These are phyloP conservation scores for Pholis gunnellus DNA, from an alignment of 2,113 vertebrate genomes.

Conservation along the genomic window DNA sequence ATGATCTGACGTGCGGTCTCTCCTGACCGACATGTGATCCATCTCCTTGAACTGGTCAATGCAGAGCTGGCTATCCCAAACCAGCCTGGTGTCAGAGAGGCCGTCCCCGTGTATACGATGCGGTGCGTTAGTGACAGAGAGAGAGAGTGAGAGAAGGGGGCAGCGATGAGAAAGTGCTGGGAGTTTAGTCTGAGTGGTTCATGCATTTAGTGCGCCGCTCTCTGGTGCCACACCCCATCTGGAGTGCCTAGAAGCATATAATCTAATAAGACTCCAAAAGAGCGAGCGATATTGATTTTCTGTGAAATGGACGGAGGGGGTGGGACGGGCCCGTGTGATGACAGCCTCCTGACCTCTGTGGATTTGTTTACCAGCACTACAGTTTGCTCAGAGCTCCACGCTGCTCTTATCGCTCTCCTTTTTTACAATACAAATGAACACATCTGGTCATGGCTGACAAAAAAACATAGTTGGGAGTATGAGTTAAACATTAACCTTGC, in stretches of 20 bases:
- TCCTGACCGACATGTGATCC: conserved; percentile 63
- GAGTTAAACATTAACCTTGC: not conserved
- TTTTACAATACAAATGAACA: not conserved
- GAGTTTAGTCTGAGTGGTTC: conserved; percentile 64
- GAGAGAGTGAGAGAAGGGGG: not conserved
- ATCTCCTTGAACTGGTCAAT: conserved; percentile 62
- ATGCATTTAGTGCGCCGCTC: conserved; percentile 67
- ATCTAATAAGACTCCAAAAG: conserved; percentile 78
- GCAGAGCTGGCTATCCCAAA: conserved; percentile 41
- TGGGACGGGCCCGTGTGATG: conserved; percentile 47
- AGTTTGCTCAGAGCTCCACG: conserved; percentile 22
- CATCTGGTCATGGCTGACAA: not conserved
- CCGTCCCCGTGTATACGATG: not conserved
- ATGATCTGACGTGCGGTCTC: conserved; percentile 40
- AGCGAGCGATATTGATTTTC: conserved; percentile 79
- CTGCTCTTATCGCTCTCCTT: not conserved
- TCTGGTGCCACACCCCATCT: conserved; percentile 75
- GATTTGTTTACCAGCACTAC: conserved; percentile 65
- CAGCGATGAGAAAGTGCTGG: conserved; percentile 50
- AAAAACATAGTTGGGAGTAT: not conserved
- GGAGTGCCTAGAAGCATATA: conserved; percentile 71
- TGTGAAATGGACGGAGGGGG: conserved; percentile 66
- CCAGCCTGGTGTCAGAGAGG: conserved; percentile 36
- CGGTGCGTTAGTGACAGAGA: conserved; percentile 6
- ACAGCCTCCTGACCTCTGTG: conserved; percentile 67